Percentiles rank a stretch among this genome's conserved stretches.
Evolutionary conservation across 2,113 vertebrate species (phyloP).

Genomic region (Brienomyrus longianalis): DNA sequence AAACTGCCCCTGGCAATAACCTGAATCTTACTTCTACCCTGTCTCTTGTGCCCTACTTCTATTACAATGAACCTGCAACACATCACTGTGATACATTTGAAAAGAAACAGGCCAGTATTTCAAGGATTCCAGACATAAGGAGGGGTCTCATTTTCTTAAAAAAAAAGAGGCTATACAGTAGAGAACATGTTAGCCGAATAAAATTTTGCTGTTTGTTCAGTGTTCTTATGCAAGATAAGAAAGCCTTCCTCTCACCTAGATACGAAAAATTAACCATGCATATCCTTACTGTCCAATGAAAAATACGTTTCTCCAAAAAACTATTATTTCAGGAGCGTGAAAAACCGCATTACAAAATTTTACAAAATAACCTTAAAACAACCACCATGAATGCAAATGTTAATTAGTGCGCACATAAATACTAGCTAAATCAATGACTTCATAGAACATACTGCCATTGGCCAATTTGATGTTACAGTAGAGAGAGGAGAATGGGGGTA

Average conservation of each 20-base stretch:
- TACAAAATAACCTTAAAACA: background rate
- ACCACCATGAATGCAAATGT: background rate
- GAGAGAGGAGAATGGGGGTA: background rate
- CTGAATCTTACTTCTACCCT: slow-evolving; percentile 29
- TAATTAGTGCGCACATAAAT: background rate
- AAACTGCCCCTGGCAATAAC: slow-evolving; percentile 38
- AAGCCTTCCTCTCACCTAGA: background rate
- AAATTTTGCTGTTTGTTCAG: background rate
- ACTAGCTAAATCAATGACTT: background rate
- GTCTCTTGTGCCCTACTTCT: slow-evolving; percentile 40
- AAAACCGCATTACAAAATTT: background rate
- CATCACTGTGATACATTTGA: slow-evolving; percentile 1
- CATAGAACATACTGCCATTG: background rate
- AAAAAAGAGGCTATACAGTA: background rate
- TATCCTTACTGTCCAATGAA: background rate
- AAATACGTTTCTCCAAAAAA: background rate
- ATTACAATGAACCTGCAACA: slow-evolving; percentile 28
- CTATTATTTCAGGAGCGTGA: background rate
- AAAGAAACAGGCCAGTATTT: slow-evolving; percentile 31
- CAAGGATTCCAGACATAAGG: background rate
- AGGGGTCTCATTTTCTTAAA: background rate
- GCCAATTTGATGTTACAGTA: background rate
- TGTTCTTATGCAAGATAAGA: background rate
- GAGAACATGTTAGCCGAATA: background rate
- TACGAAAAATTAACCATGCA: background rate